Base-by-base conservation (phyloP, 2,113 vertebrate genomes). In the Sceloporus tristichus region DNA sequence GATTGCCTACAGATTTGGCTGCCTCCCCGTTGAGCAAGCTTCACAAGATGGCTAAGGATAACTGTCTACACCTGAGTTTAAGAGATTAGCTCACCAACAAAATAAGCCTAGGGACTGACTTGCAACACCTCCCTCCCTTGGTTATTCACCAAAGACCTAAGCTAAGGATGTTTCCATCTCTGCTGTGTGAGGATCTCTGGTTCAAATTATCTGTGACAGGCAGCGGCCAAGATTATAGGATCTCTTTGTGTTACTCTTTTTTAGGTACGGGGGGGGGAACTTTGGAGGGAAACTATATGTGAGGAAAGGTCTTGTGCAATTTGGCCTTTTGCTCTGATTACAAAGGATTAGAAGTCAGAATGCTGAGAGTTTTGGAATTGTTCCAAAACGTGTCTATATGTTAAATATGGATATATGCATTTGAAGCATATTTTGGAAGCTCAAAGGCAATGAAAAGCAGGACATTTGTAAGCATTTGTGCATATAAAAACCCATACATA, bases 21-120 rank as follows among this genome's bases (percentile, higher is more conserved):
- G 54, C 68, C 76, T 85, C 68, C 74, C 79, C 23, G 34, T 78
- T 77, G 38, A 76, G 73, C 38, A 77, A 82, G 29, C 21, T 88
- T 84, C 83, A 54, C 16, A 82, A n/a, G 25, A 82, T 62, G 56
- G 75, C 27, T 76, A 40, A 85, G 23, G 54, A 83, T 5, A 70
- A 76, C 13, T 34, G 42, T 8, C 34, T 70, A 5, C 9, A 38
- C 11, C 42, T 85, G 66, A 11, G 38, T 16, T 48, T 27, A 62
- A 66, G 54, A 73, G 29, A 34, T 29, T 73, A 40, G 27, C 10
- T 10, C n/a, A 38, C 27, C 42, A 73, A 56, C 2, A 21, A 53
- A 68, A 77, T 9, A 83, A 78, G 16, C 16, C 38, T 40, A 5
- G 34, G 27, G 40, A 23, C 11, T 34, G 40, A 53, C 7, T 76